Conservation (phyloP, 2,797 vertebrate genomes). For the Philypnodon macrostomus region DNA sequence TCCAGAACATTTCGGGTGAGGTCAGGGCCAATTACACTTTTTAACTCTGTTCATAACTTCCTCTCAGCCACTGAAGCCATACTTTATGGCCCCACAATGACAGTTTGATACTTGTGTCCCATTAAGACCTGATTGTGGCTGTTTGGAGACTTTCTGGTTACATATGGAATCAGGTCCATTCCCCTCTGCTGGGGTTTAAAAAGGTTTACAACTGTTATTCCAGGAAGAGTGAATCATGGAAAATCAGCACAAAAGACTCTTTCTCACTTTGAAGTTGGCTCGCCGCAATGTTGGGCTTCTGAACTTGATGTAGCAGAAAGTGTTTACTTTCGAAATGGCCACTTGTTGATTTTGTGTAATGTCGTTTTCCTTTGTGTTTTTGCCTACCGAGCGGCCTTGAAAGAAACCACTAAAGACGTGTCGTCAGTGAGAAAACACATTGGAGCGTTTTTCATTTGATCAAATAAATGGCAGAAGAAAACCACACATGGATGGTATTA, state of each 20-base stretch:
- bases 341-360: slow-evolving; percentile 53
- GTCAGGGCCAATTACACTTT: slow-evolving; percentile 55
- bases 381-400: slow-evolving; percentile 43
- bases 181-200: slow-evolving; percentile 42
- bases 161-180: slow-evolving; percentile 50
- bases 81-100: slow-evolving; percentile 53
- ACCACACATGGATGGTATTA: slow-evolving; percentile 37
- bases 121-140: slow-evolving; percentile 55
- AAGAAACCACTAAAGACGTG: slow-evolving; percentile 46
- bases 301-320: slow-evolving; percentile 54
- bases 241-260: slow-evolving; percentile 20
- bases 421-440: slow-evolving; percentile 17
- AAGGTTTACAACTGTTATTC: slow-evolving; percentile 54
- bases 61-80: slow-evolving; percentile 39
- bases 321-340: slow-evolving; percentile 59
- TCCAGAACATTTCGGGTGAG: slow-evolving; percentile 48
- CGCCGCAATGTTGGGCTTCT: slow-evolving; percentile 40
- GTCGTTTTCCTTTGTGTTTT: slow-evolving; percentile 44
- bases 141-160: slow-evolving; percentile 46
- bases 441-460: slow-evolving; percentile 50
- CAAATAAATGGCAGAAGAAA: slow-evolving; percentile 52
- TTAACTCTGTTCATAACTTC: slow-evolving; percentile 63
- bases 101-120: slow-evolving; percentile 40
- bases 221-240: slow-evolving; percentile 57
- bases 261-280: slow-evolving; percentile 55